Evolutionary conservation across 2,797 vertebrate genomes (phyloP), one percentile per base, ranked within the genome.

Genomic region (Cossypha heuglini): DNA sequence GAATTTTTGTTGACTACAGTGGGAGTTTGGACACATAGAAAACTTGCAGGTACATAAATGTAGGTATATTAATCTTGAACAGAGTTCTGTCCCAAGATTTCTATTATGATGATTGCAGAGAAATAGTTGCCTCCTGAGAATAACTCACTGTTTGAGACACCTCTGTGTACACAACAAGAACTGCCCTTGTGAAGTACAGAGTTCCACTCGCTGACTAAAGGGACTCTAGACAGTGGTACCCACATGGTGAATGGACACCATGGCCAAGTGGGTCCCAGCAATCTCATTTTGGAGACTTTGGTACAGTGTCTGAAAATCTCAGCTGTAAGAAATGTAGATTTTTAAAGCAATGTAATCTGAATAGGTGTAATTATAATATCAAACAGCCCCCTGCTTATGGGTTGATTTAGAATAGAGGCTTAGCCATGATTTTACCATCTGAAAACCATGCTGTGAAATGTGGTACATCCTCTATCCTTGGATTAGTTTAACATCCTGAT

Each of bases 381-480:
- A 42, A 94, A 62, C 11, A 63, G 17, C 10, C 3, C 12, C 9
- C 13, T 0, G 0, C 2, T 16, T 43, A 28, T 4, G 5, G 16
- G 57, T 63, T 52, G 52, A n/a, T 83, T 78, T 86, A 68, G 29
- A 68, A 61, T 33, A 48, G 64, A 87, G 20, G 7, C 29, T 59
- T 90, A 80, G 20, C 24, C n/a, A 22, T 37, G 22, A 58, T 59
- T 74, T 90, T 74, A 20, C n/a, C 35, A 4, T 54, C 35, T 93
- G 22, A 40, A 90, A 72, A 64, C 64, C n/a, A 21, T 79, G 25
- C 17, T 52, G 22, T 31, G 61, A 90, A 90, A 71, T 0, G 3
- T 28, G 13, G 28, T 66, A 45, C 25, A 38, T 59, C 22, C 13
- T 73, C 43, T 43, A 3, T 83, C 42, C 57, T 74, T 72, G 52